phyloP scores from a whole-genome alignment of 2,888 invertebrate species.

The Ecliptopera silaceata region DNA sequence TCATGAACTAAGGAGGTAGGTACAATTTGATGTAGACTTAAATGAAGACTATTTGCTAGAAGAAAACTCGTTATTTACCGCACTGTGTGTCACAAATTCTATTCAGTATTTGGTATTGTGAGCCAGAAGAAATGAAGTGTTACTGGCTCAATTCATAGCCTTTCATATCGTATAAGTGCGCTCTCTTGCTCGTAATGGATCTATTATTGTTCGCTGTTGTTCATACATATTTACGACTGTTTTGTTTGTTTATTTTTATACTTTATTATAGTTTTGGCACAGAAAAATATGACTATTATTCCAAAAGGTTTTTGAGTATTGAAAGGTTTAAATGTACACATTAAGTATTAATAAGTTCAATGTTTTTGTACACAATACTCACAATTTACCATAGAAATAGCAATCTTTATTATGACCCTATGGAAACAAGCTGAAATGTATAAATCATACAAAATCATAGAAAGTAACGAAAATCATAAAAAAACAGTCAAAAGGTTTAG shows the following conservation, averaged over 20 bases:
- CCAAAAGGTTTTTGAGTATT: not conserved
- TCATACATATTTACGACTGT: conserved; percentile 39
- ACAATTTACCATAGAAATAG: no score
- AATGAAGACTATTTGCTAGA: no score
- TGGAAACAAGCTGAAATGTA: no score
- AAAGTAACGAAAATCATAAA: no score
- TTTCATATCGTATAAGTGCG: conserved; percentile 34
- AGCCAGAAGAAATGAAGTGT: conserved; percentile 41
- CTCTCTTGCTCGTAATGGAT: conserved; percentile 35
- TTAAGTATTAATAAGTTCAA: not conserved
- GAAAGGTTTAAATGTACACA: no score
- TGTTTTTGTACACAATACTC: not conserved
- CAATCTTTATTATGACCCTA: no score
- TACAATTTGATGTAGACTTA: no score
- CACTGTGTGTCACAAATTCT: conserved; percentile 12
- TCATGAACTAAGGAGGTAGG: no score
- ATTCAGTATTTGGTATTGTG: conserved; percentile 35
- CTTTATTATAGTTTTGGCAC: conserved; percentile 5
- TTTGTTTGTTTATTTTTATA: conserved; percentile 30
- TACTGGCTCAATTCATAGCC: conserved; percentile 37
- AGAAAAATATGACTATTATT: conserved; percentile 1
- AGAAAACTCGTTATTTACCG: no score
- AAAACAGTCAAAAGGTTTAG: no score
- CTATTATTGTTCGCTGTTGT: conserved; percentile 41
- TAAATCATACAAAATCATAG: no score